Base-by-base conservation (phyloP, 2,113 vertebrate species). In the Corvus moneduloides region DNA sequence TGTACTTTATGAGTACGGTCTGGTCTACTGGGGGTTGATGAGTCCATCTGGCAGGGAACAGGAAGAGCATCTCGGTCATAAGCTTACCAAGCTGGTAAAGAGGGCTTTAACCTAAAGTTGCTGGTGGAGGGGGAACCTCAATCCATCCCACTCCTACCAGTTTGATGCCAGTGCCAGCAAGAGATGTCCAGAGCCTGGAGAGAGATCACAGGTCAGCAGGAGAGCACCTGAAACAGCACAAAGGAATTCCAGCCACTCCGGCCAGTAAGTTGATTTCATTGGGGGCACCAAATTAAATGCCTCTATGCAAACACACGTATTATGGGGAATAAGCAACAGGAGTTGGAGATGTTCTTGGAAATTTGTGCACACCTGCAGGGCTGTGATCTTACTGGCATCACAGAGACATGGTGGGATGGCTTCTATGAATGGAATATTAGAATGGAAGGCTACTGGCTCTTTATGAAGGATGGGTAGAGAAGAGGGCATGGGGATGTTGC, bases 11-110 rank as follows among this genome's bases (percentile, higher is more conserved):
- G 27, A 74, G 67, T 46, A 33, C 39, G n/a, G 64, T 76, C 79
- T 71, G 64, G 63, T 71, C 79, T 71, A 2, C 41, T 77, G 41
- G 27, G 56, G 35, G 49, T 15, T 69, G 48, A 69, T 62, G 48
- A 49, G 26, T 71, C 72, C 64, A 84, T 90, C 87, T 90, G 87
- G 26, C 64, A 90, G 32, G 33, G 35, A 77, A 62, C 35, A 43
- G 43, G 32, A 77, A 63, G 56, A 84, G 22, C 49, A 63, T 69
- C 41, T 33, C 11, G 1, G 56, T 63, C 79, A 49, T 3, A 33
- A 56, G 22, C 18, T 71, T 71, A 35, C 18, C 79, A 69, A 71
- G 43, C 5, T 51, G 26, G 49, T 33, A 56, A 62, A 71, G 56
- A 43, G 12, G 13, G 17, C 18, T 84, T 69, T 63, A 24, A 55